These are phyloP conservation scores for Desmophyllum pertusum DNA, from an alignment of 92 coral and sea anemone genomes.

Conservation along the genomic window DNA sequence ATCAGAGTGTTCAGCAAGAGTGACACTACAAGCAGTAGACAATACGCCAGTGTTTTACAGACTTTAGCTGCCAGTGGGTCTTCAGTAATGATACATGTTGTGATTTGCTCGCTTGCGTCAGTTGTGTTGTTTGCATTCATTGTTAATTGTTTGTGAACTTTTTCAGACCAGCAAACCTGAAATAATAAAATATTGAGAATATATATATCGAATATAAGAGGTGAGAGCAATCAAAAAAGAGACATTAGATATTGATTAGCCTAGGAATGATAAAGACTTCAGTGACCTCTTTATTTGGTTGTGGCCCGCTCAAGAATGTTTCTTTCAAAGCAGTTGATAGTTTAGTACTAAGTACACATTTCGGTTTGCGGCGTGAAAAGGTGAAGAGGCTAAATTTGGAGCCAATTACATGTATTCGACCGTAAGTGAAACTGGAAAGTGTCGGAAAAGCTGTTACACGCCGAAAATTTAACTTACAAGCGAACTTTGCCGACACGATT, in stretches of 20 bases:
- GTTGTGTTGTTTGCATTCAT: conserved; percentile 32
- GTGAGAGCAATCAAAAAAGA: too few species aligned
- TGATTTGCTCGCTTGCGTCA: neutral
- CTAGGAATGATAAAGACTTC: neutral
- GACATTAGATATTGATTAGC: neutral
- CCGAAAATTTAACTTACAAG: neutral
- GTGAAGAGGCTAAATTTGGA: neutral
- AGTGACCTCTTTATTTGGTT: neutral
- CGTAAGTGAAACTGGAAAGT: neutral
- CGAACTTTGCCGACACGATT: neutral
- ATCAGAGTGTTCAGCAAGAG: conserved; percentile 61
- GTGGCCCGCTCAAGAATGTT: neutral
- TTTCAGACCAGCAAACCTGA: neutral
- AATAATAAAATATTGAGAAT: neutral
- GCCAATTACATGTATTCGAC: neutral
- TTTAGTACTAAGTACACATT: neutral
- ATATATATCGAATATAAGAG: too few species aligned
- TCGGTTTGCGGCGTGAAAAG: neutral
- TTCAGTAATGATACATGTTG: conserved; percentile 21
- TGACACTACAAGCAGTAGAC: conserved; percentile 58
- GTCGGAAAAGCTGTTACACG: neutral
- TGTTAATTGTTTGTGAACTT: neutral
- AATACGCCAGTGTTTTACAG: conserved; percentile 62
- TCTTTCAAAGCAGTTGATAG: neutral
- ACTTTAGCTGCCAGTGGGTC: conserved; percentile 58